phyloP scores from a whole-genome alignment of 2,113 vertebrate species.

The Cavia aperea region DNA sequence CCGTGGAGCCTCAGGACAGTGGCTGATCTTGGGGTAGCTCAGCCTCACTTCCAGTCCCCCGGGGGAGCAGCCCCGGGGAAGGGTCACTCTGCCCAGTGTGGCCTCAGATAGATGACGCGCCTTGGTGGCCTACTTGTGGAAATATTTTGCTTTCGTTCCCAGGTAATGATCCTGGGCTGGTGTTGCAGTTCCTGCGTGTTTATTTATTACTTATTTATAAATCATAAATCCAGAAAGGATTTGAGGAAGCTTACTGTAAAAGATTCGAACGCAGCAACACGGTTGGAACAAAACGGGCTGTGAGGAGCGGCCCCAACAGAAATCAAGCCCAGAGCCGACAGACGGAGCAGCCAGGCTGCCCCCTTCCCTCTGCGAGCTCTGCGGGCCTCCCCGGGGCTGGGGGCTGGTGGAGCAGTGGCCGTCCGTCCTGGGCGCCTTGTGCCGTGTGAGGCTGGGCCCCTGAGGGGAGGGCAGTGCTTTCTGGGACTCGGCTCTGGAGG shows the following conservation, averaged over 20 bases:
- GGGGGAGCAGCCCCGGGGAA: background rate
- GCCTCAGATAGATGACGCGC: background rate
- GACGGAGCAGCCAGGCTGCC: accelerated
- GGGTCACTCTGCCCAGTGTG: background rate
- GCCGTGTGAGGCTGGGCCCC: accelerated
- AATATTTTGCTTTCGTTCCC: background rate
- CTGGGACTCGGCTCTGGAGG: no score
- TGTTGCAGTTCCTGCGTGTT: background rate
- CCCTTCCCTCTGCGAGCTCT: accelerated
- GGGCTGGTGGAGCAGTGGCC: background rate
- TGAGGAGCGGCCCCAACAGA: background rate
- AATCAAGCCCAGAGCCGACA: background rate
- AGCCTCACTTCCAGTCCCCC: accelerated
- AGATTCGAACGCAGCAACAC: background rate
- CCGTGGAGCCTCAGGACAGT: background rate
- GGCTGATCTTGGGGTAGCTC: background rate
- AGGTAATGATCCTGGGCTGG: background rate
- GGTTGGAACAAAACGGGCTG: background rate
- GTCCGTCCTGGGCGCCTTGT: background rate
- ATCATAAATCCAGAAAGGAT: conserved; percentile 41
- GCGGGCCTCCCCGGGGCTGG: accelerated
- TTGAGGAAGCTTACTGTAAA: conserved; percentile 33
- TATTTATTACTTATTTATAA: conserved; percentile 49
- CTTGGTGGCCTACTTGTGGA: background rate
- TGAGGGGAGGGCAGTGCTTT: accelerated